These are phyloP conservation scores for Sweltsa coloradensis DNA, from an alignment of 1,140 invertebrate species.

Conservation along the genomic window DNA sequence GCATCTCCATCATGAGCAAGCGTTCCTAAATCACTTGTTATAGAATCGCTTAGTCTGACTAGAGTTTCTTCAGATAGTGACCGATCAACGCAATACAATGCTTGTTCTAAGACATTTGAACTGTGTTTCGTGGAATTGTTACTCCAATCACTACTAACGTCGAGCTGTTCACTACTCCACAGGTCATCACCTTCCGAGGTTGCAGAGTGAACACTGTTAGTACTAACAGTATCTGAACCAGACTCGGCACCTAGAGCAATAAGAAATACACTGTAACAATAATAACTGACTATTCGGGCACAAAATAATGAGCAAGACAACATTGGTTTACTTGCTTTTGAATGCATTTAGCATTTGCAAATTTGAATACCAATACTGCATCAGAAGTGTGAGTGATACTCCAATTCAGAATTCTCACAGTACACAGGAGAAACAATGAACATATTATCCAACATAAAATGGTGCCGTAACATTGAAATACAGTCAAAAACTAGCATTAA, in stretches of 20 bases:
- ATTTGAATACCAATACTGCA: too few species aligned
- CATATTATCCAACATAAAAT: too few species aligned
- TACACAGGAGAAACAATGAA: too few species aligned
- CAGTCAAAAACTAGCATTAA: too few species aligned
- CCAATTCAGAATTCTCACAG: too few species aligned
- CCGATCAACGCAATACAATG: too few species aligned
- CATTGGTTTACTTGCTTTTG: too few species aligned
- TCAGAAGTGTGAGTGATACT: too few species aligned
- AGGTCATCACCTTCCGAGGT: conserved; percentile 11
- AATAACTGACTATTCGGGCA: conserved; percentile 8
- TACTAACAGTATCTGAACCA: conserved; percentile 18
- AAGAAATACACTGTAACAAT: conserved; percentile 16
- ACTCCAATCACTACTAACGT: conserved; percentile 11
- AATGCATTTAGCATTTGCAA: too few species aligned
- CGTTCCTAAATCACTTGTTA: conserved; percentile 16
- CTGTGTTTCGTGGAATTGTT: background rate
- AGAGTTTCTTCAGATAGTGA: conserved; percentile 13
- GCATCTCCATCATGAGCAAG: too few species aligned
- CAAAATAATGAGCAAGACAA: background rate
- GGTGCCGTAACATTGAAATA: too few species aligned
- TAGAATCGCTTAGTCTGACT: conserved; percentile 10
- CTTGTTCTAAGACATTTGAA: background rate
- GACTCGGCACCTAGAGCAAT: conserved; percentile 8
- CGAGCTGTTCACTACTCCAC: conserved; percentile 9
- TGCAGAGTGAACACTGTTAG: conserved; percentile 9